Percentiles rank a stretch among this genome's conserved stretches.
phyloP scores from a whole-genome alignment of 1,140 invertebrate genomes.

The Neodiprion pinetum region DNA sequence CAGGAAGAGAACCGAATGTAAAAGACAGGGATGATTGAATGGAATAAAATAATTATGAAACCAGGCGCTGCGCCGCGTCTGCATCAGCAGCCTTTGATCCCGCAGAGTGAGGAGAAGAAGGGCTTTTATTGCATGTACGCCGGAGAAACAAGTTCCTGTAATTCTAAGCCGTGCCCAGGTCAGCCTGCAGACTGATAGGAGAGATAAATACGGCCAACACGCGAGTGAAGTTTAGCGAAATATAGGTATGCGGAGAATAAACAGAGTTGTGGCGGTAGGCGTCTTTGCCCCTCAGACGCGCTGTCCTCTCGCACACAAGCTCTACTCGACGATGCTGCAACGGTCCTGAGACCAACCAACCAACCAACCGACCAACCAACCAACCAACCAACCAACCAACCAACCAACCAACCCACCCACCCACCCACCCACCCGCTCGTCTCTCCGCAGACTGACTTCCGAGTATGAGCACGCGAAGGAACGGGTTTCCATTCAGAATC shows the following conservation, averaged over 20 bases:
- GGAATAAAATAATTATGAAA: no score
- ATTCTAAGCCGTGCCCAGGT: neutral
- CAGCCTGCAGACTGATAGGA: neutral
- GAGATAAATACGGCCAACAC: conserved; percentile 4
- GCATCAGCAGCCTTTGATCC: neutral
- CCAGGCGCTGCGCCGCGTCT: no score
- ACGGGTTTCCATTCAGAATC: conserved; percentile 46
- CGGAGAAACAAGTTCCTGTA: neutral
- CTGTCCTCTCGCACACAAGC: no score
- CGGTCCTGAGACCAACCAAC: no score
- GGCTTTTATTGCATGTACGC: neutral
- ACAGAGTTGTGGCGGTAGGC: neutral
- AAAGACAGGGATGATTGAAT: no score
- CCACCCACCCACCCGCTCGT: neutral
- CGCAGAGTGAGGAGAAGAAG: neutral
- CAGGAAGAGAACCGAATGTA: neutral
- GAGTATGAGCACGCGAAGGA: conserved; percentile 28
- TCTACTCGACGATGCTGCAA: no score
- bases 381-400: no score
- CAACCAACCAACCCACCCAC: no score
- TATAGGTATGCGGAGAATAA: neutral
- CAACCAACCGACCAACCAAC: no score
- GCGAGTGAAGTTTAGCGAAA: neutral
- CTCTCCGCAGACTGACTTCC: conserved; percentile 11
- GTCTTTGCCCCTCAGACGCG: neutral